phyloP scores from a whole-genome alignment of 2,888 invertebrate genomes.

The Phytoseiulus persimilis region DNA sequence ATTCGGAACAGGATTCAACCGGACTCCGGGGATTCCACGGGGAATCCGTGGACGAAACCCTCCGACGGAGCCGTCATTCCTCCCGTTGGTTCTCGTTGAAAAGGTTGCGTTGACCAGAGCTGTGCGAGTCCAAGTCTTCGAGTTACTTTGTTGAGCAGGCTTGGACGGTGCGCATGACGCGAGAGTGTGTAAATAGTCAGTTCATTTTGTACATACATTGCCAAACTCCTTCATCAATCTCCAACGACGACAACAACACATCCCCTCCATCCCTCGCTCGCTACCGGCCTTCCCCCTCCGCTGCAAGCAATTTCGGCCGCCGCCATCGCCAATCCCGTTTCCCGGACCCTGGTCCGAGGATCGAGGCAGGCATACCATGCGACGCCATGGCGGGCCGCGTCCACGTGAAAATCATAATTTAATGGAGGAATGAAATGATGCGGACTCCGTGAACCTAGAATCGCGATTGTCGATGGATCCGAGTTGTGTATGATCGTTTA shows the following conservation, averaged over 20 bases:
- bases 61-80: not conserved
- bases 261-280: not conserved
- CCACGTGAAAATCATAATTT: not conserved
- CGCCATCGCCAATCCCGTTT: not conserved
- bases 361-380: too few relatives aligned
- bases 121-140: constrained; percentile 1
- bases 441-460: not conserved
- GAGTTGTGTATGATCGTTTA: not conserved
- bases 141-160: constrained; percentile 37
- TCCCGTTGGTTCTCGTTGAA: not conserved
- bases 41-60: not conserved
- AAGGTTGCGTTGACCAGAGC: not conserved
- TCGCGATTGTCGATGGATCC: not conserved
- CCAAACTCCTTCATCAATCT: not conserved
- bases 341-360: too few relatives aligned
- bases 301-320: not conserved
- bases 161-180: constrained; percentile 37
- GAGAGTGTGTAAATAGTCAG: constrained; percentile 5
- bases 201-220: constrained; percentile 5
- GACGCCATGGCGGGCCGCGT: not conserved
- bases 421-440: not conserved
- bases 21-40: not conserved
- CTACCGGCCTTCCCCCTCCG: not conserved
- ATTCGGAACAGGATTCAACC: not conserved
- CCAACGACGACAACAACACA: not conserved